Base-by-base conservation (phyloP, 2,888 invertebrate genomes). In the Lysandra bellargus region DNA sequence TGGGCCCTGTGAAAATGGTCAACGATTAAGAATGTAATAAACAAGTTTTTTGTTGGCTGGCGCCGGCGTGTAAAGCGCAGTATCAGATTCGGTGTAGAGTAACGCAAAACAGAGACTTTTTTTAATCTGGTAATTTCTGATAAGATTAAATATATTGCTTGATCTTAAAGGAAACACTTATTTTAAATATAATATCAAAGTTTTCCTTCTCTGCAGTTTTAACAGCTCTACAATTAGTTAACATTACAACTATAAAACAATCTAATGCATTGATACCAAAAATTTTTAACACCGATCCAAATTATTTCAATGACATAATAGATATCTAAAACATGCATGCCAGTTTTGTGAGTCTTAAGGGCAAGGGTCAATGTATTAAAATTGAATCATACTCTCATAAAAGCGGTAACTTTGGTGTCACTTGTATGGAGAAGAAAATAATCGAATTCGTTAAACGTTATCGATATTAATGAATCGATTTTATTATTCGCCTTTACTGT, bases 391-490 rank as follows among this genome's bases (percentile, higher is more conserved):
- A n/a, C 6, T 12, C 33, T 9, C 14, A 69, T 69, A 14, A 69
- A 76, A 76, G 7, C 76, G 33, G 53, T 53, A 30, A 75, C 53
- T 30, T 5, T 14, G 33, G 17, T 76, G 57, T 57, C 76, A 76
- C 33, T 57, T 37, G 76, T 33, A 76, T 76, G 33, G 14, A 57
- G 6, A 57, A 57, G 57, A 33, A 14, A 14, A 53, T 75, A 64
- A 37, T 57, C 57, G 53, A 76, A 76, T 75, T 44, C 37, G n/a
- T 74, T 75, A 75, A 75, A 7, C 76, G 76, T 76, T 33, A 76
- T 76, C 57, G 76, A 76, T 76, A 57, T 57, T 57, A 57, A 57
- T 76, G 6, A 76, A 53, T 75, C 75, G 76, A 57, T 76, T 49
- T 75, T 53, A 57, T 53, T 6, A 53, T 75, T 1, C 75, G 17